Conservation (phyloP, 1,140 invertebrate species). For the Leucophenga varia region DNA sequence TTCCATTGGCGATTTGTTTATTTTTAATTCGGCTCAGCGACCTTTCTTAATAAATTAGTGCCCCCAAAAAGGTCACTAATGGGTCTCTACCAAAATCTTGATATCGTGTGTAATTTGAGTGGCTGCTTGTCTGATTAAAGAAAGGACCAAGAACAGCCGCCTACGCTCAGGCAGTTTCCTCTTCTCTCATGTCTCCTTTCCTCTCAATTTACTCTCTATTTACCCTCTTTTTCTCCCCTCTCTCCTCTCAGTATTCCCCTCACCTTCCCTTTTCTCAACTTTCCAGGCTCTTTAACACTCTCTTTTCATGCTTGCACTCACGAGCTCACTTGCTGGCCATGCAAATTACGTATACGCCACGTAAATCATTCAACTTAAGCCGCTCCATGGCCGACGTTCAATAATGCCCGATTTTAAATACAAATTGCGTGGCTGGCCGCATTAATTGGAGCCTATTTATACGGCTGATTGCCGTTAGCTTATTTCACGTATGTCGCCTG, state of each 20-base stretch:
- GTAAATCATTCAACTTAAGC: conserved; percentile 42
- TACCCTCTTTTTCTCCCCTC: background rate
- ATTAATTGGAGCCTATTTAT: conserved; percentile 36
- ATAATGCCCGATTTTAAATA: conserved; percentile 16
- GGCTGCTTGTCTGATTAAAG: conserved; percentile 13
- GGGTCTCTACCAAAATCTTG: conserved; percentile 12
- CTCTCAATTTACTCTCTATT: background rate
- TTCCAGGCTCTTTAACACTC: background rate
- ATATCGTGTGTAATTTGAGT: conserved; percentile 20
- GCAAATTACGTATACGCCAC: conserved; percentile 32
- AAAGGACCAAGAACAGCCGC: background rate
- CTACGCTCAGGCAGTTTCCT: too few relatives aligned
- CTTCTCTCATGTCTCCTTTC: background rate
- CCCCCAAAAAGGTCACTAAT: conserved; percentile 22
- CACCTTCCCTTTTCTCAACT: background rate
- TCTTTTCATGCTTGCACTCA: conserved; percentile 2
- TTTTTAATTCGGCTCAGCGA: conserved; percentile 35
- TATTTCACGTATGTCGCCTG: conserved; percentile 14
- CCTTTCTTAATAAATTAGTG: conserved; percentile 31
- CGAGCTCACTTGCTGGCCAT: conserved; percentile 13
- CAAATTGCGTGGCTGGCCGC: conserved; percentile 31
- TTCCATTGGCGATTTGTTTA: conserved; percentile 46
- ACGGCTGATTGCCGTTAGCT: conserved; percentile 13
- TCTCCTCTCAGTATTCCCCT: background rate
- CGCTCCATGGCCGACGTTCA: conserved; percentile 9